phyloP scores from a whole-genome alignment of 2,113 vertebrate species.

The Motacilla alba region DNA sequence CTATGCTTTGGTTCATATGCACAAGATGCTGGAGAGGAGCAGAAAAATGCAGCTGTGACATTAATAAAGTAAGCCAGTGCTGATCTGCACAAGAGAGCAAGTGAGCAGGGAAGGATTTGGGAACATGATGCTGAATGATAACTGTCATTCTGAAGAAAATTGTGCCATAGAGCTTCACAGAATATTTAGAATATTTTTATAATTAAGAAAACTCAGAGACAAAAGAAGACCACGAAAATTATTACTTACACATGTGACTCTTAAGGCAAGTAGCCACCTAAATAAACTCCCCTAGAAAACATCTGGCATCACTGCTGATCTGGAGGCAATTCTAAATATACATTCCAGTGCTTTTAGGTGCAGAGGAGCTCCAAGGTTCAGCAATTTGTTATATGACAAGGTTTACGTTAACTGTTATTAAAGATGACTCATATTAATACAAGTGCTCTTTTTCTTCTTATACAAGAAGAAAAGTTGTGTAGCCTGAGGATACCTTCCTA shows the following conservation, averaged over 20 bases:
- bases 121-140: background rate
- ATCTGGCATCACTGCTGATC: background rate
- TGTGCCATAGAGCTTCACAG: background rate
- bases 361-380: background rate
- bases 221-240: background rate
- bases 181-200: background rate
- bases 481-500: background rate
- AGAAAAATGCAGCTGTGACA: background rate
- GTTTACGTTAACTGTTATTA: background rate
- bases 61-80: background rate
- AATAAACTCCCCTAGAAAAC: background rate
- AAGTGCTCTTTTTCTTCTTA: background rate
- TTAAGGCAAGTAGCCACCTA: background rate
- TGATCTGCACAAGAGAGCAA: background rate
- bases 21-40: background rate
- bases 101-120: background rate
- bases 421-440: background rate
- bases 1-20: background rate
- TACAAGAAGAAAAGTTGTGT: background rate
- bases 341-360: background rate
- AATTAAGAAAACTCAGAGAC: background rate
- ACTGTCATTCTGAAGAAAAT: background rate
- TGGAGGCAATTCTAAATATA: background rate
- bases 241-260: background rate
- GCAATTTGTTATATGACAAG: background rate